Conservation (phyloP, 1,140 invertebrate species). For the Cyclargus thomasi region DNA sequence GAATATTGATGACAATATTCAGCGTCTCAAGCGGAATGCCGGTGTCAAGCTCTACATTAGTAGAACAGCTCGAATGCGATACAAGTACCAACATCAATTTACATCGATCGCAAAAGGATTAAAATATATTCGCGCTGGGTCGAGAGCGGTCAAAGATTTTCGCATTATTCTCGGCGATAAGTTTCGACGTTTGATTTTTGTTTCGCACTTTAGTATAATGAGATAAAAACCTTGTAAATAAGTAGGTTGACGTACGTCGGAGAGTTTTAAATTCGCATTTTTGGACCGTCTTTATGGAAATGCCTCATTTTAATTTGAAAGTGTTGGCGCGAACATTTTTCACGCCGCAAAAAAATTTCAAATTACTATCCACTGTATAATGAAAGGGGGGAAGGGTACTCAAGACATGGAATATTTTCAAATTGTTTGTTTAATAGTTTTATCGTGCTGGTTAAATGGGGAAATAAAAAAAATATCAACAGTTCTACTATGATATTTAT, state of each 20-base stretch:
- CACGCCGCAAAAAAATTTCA: conserved; percentile 23
- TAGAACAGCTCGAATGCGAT: too few relatives aligned
- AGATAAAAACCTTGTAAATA: conserved; percentile 9
- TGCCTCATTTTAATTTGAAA: conserved; percentile 37
- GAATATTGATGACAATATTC: too few relatives aligned
- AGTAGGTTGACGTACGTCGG: not conserved
- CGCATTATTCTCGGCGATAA: not conserved
- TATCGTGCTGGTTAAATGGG: too few relatives aligned
- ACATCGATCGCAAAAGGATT: not conserved
- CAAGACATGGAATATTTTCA: not conserved
- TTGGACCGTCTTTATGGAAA: conserved; percentile 32
- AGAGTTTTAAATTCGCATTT: conserved; percentile 24
- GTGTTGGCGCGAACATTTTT: conserved; percentile 32
- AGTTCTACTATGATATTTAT: too few relatives aligned
- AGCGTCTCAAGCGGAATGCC: too few relatives aligned
- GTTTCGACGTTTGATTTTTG: not conserved
- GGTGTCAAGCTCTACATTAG: too few relatives aligned
- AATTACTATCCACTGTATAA: not conserved
- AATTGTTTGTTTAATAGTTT: too few relatives aligned
- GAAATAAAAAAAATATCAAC: too few relatives aligned
- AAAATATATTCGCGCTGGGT: not conserved
- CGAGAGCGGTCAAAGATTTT: not conserved
- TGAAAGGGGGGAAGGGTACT: not conserved
- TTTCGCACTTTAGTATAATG: not conserved
- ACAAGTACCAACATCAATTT: too few relatives aligned